Base-by-base conservation (phyloP, 30 jellyfish, hydroid and myxozoan genomes). In the Sanderia malayensis region DNA sequence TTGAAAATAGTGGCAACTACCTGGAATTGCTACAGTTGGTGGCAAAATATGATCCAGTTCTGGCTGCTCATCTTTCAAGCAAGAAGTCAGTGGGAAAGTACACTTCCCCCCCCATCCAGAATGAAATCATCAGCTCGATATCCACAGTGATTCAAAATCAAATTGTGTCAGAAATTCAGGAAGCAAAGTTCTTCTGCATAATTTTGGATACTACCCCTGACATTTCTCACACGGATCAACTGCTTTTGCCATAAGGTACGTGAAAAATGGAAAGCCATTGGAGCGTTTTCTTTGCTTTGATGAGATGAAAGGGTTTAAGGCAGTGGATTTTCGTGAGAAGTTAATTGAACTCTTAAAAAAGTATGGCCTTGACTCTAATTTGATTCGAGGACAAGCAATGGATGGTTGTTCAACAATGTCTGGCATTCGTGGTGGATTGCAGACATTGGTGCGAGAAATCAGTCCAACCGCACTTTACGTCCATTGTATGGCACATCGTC, bases 91-190 rank as follows among this genome's bases (percentile, higher is more conserved):
- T 68, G 81, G 87, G 80, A 44, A 32, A 59, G 64, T 62, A 61
- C 82, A 77, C 63, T 52, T 77, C 73, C 18, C 89, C 73, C 45
- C 89, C 62, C 55, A 77, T 77, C 31, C 89, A 77, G 64, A 77
- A 77, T 41, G 82, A 62, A 33, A 52, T 64, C 29, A 64, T 77
- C 44, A 61, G 73, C 82, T 17, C 86, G 32, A 73, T 73, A 18
- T 41, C 86, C 76, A 73, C 86, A 53, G 86, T 73, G 11, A 73
- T 73, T 19, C 86, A 61, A 53, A 6, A 55, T 18, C 29, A 58
- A 18, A 73, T 46, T 58, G 66, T 75, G 19, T 19, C 1, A 59
- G 80, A 59, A 75, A 47, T 61, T 26, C 41, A 58, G 23, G 80
- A 58, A 15, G 69, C 80, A 21, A 59, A 58, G 31, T 59, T 15